Evolutionary conservation across 2,888 invertebrate genomes (phyloP), one percentile per base, ranked within the genome.

Genomic region (Barypeithes pellucidus): DNA sequence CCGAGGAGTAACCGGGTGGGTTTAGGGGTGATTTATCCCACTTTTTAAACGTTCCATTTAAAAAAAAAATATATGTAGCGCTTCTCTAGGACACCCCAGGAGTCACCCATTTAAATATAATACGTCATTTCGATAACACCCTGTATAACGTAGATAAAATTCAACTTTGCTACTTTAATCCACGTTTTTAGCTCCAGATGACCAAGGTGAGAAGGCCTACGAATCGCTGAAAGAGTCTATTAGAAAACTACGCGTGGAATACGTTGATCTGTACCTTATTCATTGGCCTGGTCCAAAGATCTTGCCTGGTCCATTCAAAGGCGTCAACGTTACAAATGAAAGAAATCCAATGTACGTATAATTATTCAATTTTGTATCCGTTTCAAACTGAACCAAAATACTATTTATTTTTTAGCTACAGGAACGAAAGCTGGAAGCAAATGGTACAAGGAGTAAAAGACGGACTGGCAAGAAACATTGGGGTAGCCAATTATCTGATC

Each of bases 251-350:
- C 88, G 90, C 45, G 85, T 90, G 36, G 88, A 89, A 5, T 94
- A 94, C 82, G 85, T 95, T 1, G 95, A 96, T 85, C 85, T 96
- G 45, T 94, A 92, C 81, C 86, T 96, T 62, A 92, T 96, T 72
- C 95, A 96, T 83, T 95, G 94, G 91, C 95, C 95, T 43, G 94
- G 93, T 4, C 87, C 88, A 20, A n/a, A n/a, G n/a, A n/a, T n/a
- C n/a, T n/a, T n/a, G 91, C 95, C 95, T 43, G 94, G 93, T 4
- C 87, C 88, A 20, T 86, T 89, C 12, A 88, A 89, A 59, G 78
- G 89, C 33, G 7, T 5, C 29, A 82, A 88, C 11, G 86, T 88
- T 14, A 85, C 86, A 14, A 90, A 91, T 80, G 79, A 86, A 16
- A 16, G 11, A 11, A 20, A 47, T 20, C 79, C 82, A 12, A 82